Base-by-base conservation (phyloP, 37 sponge, comb jelly and placozoan species). In the Aplysina aerophoba region DNA sequence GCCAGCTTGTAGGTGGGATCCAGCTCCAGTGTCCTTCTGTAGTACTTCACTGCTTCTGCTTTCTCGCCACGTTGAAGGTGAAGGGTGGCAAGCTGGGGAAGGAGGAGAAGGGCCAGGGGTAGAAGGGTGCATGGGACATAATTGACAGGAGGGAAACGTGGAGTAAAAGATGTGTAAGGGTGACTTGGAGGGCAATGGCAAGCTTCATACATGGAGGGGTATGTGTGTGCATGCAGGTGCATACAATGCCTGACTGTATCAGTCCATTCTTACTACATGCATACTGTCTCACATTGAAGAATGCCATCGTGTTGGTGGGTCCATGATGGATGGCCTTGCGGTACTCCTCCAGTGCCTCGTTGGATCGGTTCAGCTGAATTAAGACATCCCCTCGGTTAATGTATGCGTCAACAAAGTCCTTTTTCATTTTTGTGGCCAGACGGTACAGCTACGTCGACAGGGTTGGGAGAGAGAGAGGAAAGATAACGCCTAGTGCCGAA, bases 351-450 rank as follows among this genome's bases (percentile, higher is more conserved):
- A 59, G 53, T 12, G 92, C 92, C 53, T 86, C 84, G 0, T 53
- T 63, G 0, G 37, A 69, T 36, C 81, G 41, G 24, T 92, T 92
- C 72, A 84, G 61, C 38, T 87, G 83, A 15, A 86, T 34, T 19
- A 91, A 90, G 34, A 89, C 69, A 36, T 91, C 89, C 24, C 87
- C 95, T 34, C 63, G 80, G 55, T 82, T 63, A 1, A 78, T 41
- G 44, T 89, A 67, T 20, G 87, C 82, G 19, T 85, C 73, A 15
- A 82, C 54, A 38, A 84, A 78, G 41, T 92, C 86, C 27, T 61
- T 73, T 54, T 83, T 84, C 88, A 95, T 95, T 25, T 84, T 79
- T 22, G 90, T 27, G 15, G 95, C 95, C 44, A 71, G 82, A 0
- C 73, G 54, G 59, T 95, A 95, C 24, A 89, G 66, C 34, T 86